Evolutionary conservation across 2,888 invertebrate species (phyloP).

Genomic region (Drosophila anomelani): DNA sequence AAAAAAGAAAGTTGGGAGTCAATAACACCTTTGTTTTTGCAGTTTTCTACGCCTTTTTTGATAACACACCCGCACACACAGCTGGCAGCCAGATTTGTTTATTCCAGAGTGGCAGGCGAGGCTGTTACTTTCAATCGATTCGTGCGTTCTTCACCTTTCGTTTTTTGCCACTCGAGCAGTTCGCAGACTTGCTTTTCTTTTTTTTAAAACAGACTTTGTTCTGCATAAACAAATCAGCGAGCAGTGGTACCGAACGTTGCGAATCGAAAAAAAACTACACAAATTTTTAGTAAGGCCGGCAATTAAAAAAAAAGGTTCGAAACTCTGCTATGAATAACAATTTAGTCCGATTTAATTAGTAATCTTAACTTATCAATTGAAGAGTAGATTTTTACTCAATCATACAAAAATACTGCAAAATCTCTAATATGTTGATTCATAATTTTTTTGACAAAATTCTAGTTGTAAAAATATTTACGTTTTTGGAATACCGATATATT

Average conservation of each 20-base stretch:
- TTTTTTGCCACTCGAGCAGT: conserved; percentile 53
- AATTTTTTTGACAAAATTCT: too few species aligned
- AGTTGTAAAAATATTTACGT: too few species aligned
- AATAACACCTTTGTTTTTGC: conserved; percentile 75
- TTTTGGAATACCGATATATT: too few species aligned
- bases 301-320: neutral
- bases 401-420: neutral
- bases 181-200: conserved; percentile 11
- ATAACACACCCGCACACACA: conserved; percentile 51
- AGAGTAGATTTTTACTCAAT: neutral
- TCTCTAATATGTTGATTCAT: too few species aligned
- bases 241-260: neutral
- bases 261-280: neutral
- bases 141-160: conserved; percentile 46
- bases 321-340: neutral
- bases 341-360: neutral
- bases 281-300: neutral
- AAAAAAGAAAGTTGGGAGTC: conserved; percentile 73
- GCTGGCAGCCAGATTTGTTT: conserved; percentile 31
- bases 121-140: neutral
- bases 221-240: conserved; percentile 32
- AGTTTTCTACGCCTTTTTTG: conserved; percentile 69
- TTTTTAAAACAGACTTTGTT: conserved; percentile 21
- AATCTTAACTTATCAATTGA: neutral
- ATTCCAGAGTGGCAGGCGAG: neutral